Conservation (phyloP, 2,113 vertebrate genomes). For the Melanocharis versteri region DNA sequence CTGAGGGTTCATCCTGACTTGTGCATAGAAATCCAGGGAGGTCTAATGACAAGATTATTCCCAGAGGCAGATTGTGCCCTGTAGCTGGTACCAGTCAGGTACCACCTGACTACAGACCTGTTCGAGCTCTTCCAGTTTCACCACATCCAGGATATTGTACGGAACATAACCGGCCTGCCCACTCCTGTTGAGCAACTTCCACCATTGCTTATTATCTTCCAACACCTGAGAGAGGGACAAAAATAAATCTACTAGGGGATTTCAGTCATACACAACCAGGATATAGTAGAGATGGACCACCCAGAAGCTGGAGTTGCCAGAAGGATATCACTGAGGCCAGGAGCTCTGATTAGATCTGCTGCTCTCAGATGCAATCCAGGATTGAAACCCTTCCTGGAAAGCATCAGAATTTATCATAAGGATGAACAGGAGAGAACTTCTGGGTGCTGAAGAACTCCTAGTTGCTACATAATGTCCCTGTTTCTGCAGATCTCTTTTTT, state of each 20-base stretch:
- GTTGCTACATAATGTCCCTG: not conserved
- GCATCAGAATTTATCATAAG: not conserved
- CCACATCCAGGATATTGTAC: constrained; percentile 84
- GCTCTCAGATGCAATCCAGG: not conserved
- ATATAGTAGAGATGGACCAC: not conserved
- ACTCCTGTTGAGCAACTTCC: constrained; percentile 88
- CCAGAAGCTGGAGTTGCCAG: not conserved
- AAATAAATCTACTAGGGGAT: not conserved
- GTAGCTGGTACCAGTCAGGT: not conserved
- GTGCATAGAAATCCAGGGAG: not conserved
- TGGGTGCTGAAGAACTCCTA: not conserved
- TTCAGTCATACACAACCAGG: not conserved
- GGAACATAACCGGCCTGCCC: constrained; percentile 91
- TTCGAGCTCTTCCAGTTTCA: constrained; percentile 75
- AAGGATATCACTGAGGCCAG: not conserved
- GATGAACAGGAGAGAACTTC: not conserved
- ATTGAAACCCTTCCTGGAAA: not conserved
- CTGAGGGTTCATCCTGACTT: not conserved
- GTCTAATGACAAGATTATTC: not conserved
- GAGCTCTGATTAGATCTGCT: not conserved
- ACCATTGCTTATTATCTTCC: constrained; percentile 93
- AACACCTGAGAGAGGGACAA: constrained; percentile 77
- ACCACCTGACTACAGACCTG: constrained; percentile 18
- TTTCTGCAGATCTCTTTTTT: not conserved
- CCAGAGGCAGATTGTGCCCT: not conserved